A percentile compares a stretch with the other conserved stretches of the same genome.
phyloP scores from a whole-genome alignment of 92 coral and sea anemone genomes.

The Umimayanthus chanpuru region DNA sequence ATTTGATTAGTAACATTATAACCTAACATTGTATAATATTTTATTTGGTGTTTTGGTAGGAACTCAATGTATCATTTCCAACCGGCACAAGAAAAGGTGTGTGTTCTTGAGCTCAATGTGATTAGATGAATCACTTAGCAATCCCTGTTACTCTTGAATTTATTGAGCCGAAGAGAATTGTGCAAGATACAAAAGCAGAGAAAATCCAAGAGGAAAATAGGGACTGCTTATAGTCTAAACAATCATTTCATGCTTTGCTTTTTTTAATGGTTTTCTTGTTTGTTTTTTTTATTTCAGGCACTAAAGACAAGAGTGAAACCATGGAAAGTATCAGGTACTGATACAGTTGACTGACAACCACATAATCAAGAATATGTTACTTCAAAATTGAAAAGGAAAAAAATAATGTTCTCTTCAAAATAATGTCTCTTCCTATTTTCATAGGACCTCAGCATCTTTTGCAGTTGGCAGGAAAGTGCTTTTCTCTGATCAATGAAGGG shows the following conservation, averaged over 20 bases:
- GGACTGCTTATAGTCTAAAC: too few species aligned
- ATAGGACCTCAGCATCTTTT: constrained; percentile 86
- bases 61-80: constrained; percentile 9
- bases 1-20: too few species aligned
- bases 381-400: background rate
- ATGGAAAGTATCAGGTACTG: constrained; percentile 73
- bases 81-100: constrained; percentile 14
- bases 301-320: constrained; percentile 46
- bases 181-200: too few species aligned
- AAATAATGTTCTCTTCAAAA: too few species aligned
- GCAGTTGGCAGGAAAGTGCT: constrained; percentile 84
- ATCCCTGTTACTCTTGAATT: too few species aligned
- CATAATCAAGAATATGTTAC: background rate
- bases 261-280: background rate
- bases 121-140: too few species aligned
- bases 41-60: background rate
- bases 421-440: background rate
- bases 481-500: constrained; percentile 76
- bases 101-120: background rate
- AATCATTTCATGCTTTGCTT: too few species aligned
- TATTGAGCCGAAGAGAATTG: too few species aligned
- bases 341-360: background rate
- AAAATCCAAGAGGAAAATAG: too few species aligned
- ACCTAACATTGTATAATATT: background rate
- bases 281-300: background rate